These are phyloP conservation scores for Cydia strobilella DNA, from an alignment of 1,140 invertebrate genomes.

Conservation along the genomic window DNA sequence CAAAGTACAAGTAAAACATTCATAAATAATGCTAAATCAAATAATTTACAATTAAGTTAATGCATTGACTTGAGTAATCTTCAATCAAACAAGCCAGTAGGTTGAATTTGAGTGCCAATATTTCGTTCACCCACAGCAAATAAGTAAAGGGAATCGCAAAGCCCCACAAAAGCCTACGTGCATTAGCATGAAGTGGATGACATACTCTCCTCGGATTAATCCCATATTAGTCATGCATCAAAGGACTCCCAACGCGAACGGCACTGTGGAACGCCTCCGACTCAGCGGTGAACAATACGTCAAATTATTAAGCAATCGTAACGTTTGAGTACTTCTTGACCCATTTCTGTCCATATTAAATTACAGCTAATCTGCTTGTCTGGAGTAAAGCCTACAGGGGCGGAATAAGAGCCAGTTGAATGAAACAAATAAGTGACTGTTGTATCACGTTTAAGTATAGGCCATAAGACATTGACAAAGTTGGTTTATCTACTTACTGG, in stretches of 20 bases:
- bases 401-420: constrained; percentile 13
- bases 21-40: not conserved
- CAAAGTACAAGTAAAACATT: not conserved
- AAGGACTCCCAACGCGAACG: constrained; percentile 63
- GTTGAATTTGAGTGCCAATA: constrained; percentile 7
- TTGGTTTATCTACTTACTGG: not conserved
- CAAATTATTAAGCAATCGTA: constrained; percentile 68
- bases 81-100: constrained; percentile 26
- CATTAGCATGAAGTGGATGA: constrained; percentile 73
- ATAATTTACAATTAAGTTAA: constrained; percentile 5
- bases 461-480: not conserved
- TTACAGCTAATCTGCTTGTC: constrained; percentile 43
- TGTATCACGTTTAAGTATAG: not conserved
- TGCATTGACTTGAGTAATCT: constrained; percentile 18
- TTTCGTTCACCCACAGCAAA: constrained; percentile 33
- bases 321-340: constrained; percentile 67
- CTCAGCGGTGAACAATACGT: constrained; percentile 67
- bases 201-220: constrained; percentile 72
- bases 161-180: constrained; percentile 57
- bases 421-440: not conserved
- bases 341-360: constrained; percentile 65
- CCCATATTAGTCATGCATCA: constrained; percentile 76
- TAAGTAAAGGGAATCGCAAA: constrained; percentile 56
- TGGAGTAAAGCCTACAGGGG: constrained; percentile 9
- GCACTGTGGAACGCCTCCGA: constrained; percentile 66